phyloP scores from a whole-genome alignment of 1,140 invertebrate species.

The Sycophaga agraensis region DNA sequence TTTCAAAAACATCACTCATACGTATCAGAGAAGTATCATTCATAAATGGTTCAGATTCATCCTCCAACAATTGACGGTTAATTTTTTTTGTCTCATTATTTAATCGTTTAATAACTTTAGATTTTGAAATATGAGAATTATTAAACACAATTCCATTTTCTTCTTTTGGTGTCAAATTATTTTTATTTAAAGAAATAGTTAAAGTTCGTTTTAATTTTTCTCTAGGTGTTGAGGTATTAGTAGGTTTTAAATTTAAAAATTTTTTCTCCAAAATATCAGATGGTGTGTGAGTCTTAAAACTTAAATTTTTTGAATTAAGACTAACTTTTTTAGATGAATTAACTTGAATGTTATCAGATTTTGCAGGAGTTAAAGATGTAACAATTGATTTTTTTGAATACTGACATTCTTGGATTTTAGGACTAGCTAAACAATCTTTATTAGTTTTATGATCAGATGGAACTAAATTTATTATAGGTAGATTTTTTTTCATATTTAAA shows the following conservation, averaged over 20 bases:
- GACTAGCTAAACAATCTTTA: neutral
- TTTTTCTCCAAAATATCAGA: neutral
- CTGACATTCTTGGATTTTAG: neutral
- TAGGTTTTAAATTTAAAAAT: neutral
- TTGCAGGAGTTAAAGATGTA: neutral
- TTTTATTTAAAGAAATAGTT: neutral
- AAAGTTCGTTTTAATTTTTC: constrained; percentile 8
- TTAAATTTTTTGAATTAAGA: neutral
- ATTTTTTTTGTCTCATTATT: constrained; percentile 6
- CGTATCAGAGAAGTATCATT: constrained; percentile 30
- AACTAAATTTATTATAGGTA: constrained; percentile 12
- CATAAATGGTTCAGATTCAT: constrained; percentile 34
- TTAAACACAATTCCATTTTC: constrained; percentile 20
- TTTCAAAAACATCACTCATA: constrained; percentile 29
- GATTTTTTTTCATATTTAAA: constrained; percentile 4
- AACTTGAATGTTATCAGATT: neutral
- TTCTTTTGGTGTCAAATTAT: constrained; percentile 7
- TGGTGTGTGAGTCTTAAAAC: neutral
- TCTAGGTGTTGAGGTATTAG: constrained; percentile 23
- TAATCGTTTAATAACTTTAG: constrained; percentile 17
- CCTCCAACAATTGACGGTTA: constrained; percentile 24
- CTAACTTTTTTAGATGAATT: too few species aligned
- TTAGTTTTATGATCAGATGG: constrained; percentile 15
- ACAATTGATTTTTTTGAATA: neutral
- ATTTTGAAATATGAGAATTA: constrained; percentile 24